These are phyloP conservation scores for Lacerta bilineata DNA, from an alignment of 2,797 vertebrate genomes.

Conservation along the genomic window DNA sequence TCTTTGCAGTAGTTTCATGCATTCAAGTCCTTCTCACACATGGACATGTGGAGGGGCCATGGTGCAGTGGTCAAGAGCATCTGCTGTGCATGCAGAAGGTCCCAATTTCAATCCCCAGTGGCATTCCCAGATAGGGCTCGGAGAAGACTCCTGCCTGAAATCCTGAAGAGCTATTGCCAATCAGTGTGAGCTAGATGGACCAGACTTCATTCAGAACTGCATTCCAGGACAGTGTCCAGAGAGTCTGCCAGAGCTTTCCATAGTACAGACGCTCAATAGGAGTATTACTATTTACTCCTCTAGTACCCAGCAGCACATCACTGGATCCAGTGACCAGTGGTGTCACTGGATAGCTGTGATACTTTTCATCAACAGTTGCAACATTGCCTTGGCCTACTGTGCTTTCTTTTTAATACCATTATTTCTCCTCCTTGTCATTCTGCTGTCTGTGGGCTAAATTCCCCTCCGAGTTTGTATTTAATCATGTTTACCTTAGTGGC, in stretches of 20 bases:
- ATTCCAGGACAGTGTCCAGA: no score
- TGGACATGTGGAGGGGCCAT: no score
- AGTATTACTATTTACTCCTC: no score
- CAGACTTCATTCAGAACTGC: neutral
- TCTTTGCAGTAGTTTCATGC: neutral
- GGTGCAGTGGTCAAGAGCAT: no score
- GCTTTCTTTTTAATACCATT: neutral
- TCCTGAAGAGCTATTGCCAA: no score
- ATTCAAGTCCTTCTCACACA: neutral
- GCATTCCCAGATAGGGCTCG: no score
- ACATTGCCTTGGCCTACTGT: neutral
- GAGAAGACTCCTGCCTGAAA: no score
- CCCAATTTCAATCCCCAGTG: no score
- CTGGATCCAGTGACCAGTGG: neutral
- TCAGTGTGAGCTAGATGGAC: no score
- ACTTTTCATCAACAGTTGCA: neutral
- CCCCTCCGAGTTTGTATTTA: neutral
- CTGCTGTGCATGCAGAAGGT: no score
- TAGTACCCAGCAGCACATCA: neutral
- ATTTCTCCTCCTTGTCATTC: neutral
- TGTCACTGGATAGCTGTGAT: neutral
- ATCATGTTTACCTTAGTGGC: constrained; percentile 17
- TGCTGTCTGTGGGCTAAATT: neutral
- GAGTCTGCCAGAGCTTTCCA: no score
- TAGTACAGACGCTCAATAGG: no score